A percentile compares a stretch with the other conserved stretches of the same genome.
Evolutionary conservation across 2,888 invertebrate genomes (phyloP).

Genomic region (Mesochorus sp.): DNA sequence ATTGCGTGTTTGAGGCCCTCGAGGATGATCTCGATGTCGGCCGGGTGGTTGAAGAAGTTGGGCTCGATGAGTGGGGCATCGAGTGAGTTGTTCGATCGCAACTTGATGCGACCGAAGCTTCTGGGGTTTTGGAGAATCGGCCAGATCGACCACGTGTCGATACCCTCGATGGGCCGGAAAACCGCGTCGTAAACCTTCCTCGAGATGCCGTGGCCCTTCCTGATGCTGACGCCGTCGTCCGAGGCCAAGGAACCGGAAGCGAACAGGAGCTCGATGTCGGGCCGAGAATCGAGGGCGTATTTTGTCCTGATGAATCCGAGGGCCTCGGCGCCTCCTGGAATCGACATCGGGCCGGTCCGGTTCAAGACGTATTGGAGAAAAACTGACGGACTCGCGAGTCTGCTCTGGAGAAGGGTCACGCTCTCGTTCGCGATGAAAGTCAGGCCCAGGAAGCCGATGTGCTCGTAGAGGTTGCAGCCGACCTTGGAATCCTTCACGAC

Average conservation of each 20-base stretch:
- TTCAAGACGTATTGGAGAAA: slow-evolving; percentile 77
- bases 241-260: slow-evolving; percentile 82
- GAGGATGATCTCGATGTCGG: slow-evolving; percentile 78
- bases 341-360: slow-evolving; percentile 78
- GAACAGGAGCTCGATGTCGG: slow-evolving; percentile 83
- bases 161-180: slow-evolving; percentile 81
- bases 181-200: slow-evolving; percentile 80
- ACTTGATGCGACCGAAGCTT: slow-evolving; percentile 87
- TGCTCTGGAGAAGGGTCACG: slow-evolving; percentile 83
- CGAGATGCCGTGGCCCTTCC: slow-evolving; percentile 75
- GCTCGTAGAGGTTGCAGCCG: slow-evolving; percentile 87
- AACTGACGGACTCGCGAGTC: slow-evolving; percentile 70
- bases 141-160: slow-evolving; percentile 84
- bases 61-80: slow-evolving; percentile 89
- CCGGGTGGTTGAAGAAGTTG: slow-evolving; percentile 89
- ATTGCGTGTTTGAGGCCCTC: slow-evolving; percentile 84
- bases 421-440: slow-evolving; percentile 86
- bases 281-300: slow-evolving; percentile 77
- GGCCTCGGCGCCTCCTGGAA: slow-evolving; percentile 82
- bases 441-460: slow-evolving; percentile 87
- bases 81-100: slow-evolving; percentile 88
- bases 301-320: slow-evolving; percentile 81
- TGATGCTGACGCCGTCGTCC: slow-evolving; percentile 81
- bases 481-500: slow-evolving; percentile 86
- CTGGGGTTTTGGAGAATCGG: slow-evolving; percentile 89